phyloP scores from a whole-genome alignment of 2,113 vertebrate species.

The Charina bottae region DNA sequence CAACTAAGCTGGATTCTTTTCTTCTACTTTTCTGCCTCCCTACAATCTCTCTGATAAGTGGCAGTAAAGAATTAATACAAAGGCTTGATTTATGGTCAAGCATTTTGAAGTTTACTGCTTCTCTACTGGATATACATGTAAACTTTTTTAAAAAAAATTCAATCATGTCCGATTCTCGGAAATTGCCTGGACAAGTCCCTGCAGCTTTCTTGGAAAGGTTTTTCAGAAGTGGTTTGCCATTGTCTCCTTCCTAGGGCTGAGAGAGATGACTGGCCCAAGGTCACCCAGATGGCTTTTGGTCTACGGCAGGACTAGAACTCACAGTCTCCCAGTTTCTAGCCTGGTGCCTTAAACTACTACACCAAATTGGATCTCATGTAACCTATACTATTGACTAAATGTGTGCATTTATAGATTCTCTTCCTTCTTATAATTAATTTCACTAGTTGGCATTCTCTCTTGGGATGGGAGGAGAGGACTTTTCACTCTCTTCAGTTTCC shows the following conservation, averaged over 20 bases:
- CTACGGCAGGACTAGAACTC: too few species aligned
- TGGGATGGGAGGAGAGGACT: background rate
- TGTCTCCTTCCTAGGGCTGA: too few species aligned
- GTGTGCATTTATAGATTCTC: background rate
- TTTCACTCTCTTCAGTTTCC: background rate
- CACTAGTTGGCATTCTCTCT: background rate
- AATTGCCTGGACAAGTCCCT: too few species aligned
- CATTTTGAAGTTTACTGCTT: background rate
- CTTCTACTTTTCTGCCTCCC: background rate
- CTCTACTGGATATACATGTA: background rate
- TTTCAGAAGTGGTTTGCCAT: too few species aligned
- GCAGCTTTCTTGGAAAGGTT: too few species aligned
- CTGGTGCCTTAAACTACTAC: too few species aligned
- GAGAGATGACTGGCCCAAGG: too few species aligned
- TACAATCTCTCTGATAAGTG: background rate
- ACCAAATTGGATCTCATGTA: background rate
- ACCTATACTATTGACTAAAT: background rate
- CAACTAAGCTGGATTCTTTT: background rate
- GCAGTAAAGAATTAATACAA: background rate
- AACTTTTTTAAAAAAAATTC: too few species aligned
- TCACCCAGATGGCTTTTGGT: too few species aligned
- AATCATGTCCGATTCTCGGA: too few species aligned
- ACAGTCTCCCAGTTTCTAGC: too few species aligned
- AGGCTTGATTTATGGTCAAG: background rate
- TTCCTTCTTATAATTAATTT: background rate